Evolutionary conservation across 2,797 vertebrate species (phyloP), one percentile per base, ranked within the genome.

Genomic region (Notamacropus eugenii): DNA sequence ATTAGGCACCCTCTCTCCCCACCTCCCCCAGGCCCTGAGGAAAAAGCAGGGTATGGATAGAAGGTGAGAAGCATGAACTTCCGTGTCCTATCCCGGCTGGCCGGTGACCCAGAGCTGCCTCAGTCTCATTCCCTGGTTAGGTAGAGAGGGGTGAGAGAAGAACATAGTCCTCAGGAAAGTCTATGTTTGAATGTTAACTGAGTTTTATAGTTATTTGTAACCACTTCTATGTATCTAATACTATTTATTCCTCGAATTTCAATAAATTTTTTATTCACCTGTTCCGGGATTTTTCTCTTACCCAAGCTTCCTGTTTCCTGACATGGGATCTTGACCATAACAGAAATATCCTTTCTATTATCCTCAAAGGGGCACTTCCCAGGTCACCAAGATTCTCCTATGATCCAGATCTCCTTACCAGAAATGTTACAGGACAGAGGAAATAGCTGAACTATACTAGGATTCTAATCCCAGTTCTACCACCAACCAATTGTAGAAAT

Each of bases 261-360:
- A 98, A 97, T 98, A 98, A 97, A 98, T 98, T 98, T 97, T 98
- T 98, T 97, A 96, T 97, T 95, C 90, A 46, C 54, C 91, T 9
- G 46, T 5, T 57, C 27, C 54, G 82, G 29, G 9, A 13, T 90
- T 93, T 54, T 55, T 46, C 46, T 10, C 14, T 12, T 1, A 3
- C 54, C 5, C 19, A 40, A 40, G 28, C 24, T 87, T 27, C 40
- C 10, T 50, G 40, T 87, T 87, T 87, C 74, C 10, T 46, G 40
- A 11, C 40, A 6, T 50, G 40, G 8, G 3, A 82, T 46, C 40
- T 82, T 46, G 40, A 50, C 40, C 40, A 27, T 27, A 24, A 87
- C 16, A 74, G 67, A 74, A 40, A 74, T 82, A 82, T 82, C 19
- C 19, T 82, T 82, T 40, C 19, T 19, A 40, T 24, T 10, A 46